Conservation (phyloP, 2,888 invertebrate species). For the Tupiocoris notatus region DNA sequence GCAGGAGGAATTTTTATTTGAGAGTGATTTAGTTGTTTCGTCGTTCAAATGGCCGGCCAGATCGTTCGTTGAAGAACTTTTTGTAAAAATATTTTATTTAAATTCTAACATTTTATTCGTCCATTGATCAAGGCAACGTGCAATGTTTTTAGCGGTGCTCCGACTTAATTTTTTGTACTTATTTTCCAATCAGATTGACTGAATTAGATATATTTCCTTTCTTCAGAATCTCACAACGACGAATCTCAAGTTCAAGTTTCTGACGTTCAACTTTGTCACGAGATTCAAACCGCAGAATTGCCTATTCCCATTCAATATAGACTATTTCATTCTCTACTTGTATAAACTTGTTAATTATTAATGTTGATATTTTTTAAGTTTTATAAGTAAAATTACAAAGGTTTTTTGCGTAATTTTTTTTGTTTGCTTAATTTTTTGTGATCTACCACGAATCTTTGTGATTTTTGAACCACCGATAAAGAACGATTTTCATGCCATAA, state of each 20-base stretch:
- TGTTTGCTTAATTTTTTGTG: too few species aligned
- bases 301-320: too few species aligned
- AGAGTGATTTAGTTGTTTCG: not conserved
- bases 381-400: not conserved
- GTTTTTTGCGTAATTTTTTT: not conserved
- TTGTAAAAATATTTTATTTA: not conserved
- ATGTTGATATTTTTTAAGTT: not conserved
- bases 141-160: not conserved
- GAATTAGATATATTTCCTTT: too few species aligned
- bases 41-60: not conserved
- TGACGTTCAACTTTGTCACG: too few species aligned
- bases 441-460: not conserved
- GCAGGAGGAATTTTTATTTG: slow-evolving; percentile 33
- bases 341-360: not conserved
- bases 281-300: too few species aligned
- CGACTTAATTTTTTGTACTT: not conserved
- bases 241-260: too few species aligned
- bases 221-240: too few species aligned
- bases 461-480: not conserved
- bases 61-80: not conserved
- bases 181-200: too few species aligned
- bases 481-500: not conserved
- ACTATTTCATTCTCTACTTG: too few species aligned
- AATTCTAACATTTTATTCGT: too few species aligned
- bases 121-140: not conserved